Conservation (phyloP, 1,140 invertebrate species). For the Panagrolaimus sp. region DNA sequence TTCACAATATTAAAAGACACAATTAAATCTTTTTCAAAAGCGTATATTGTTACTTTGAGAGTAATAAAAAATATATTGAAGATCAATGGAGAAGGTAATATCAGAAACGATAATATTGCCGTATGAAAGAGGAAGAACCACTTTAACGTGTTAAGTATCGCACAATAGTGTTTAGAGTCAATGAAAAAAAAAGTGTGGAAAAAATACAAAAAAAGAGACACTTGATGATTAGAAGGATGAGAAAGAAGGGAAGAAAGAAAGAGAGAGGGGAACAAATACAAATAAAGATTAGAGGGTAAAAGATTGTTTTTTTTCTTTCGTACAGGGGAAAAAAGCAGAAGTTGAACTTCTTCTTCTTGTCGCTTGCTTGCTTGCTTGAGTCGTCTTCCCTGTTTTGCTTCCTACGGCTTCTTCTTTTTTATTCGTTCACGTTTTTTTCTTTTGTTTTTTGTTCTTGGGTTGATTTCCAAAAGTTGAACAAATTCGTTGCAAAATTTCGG, state of each 20-base stretch:
- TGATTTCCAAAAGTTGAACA: background rate
- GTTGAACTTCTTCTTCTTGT: background rate
- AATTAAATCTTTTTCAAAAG: background rate
- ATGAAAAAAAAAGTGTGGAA: no score
- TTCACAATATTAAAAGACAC: background rate
- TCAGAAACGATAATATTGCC: no score
- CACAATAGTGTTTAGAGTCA: no score
- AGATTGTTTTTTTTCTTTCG: background rate
- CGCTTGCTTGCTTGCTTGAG: background rate
- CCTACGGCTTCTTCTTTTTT: no score
- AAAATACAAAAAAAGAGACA: no score
- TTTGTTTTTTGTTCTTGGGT: no score
- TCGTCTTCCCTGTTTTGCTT: no score
- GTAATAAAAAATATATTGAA: background rate
- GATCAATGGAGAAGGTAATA: background rate
- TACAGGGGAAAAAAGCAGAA: constrained; percentile 4
- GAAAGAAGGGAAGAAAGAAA: background rate
- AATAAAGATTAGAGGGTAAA: constrained; percentile 14
- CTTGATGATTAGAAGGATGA: no score
- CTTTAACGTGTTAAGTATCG: no score
- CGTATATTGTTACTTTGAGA: background rate
- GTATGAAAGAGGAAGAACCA: no score
- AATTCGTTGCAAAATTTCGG: background rate
- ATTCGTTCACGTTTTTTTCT: no score
- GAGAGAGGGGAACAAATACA: background rate